These are phyloP conservation scores for Proisotoma minuta DNA, from an alignment of 2,888 invertebrate genomes.

Conservation along the genomic window DNA sequence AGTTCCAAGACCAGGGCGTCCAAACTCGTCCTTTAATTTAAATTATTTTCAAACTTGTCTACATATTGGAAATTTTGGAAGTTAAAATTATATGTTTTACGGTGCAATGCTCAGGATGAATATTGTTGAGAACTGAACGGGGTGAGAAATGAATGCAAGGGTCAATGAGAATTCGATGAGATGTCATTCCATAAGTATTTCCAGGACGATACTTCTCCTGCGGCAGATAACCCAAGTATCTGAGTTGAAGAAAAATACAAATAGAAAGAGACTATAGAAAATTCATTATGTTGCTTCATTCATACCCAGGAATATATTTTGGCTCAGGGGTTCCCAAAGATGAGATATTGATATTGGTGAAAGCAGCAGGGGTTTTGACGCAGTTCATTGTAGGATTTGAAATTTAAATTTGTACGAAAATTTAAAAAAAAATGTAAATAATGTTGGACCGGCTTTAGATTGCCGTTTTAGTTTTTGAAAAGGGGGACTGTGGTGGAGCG, in stretches of 20 bases:
- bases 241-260: neutral
- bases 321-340: slow-evolving; percentile 40
- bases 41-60: neutral
- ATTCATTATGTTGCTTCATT: neutral
- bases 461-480: no score
- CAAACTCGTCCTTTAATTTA: slow-evolving; percentile 36
- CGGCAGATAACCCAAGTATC: slow-evolving; percentile 40
- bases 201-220: slow-evolving; percentile 42
- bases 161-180: slow-evolving; percentile 40
- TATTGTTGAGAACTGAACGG: slow-evolving; percentile 39
- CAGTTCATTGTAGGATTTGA: no score
- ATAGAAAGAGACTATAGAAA: neutral
- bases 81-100: slow-evolving; percentile 17
- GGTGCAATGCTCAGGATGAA: slow-evolving; percentile 39
- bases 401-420: no score
- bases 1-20: slow-evolving; percentile 36
- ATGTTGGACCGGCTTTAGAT: no score
- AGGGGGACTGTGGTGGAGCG: no score
- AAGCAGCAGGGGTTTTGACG: slow-evolving; percentile 26
- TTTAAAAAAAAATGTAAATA: no score
- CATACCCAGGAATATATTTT: slow-evolving; percentile 39
- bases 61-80: no score
- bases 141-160: slow-evolving; percentile 42
- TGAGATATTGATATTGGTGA: slow-evolving; percentile 20
- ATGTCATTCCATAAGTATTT: slow-evolving; percentile 42